Evolutionary conservation across 2,113 vertebrate genomes (phyloP), one percentile per base, ranked within the genome.

Genomic region (Chloropsis cyanopogon): DNA sequence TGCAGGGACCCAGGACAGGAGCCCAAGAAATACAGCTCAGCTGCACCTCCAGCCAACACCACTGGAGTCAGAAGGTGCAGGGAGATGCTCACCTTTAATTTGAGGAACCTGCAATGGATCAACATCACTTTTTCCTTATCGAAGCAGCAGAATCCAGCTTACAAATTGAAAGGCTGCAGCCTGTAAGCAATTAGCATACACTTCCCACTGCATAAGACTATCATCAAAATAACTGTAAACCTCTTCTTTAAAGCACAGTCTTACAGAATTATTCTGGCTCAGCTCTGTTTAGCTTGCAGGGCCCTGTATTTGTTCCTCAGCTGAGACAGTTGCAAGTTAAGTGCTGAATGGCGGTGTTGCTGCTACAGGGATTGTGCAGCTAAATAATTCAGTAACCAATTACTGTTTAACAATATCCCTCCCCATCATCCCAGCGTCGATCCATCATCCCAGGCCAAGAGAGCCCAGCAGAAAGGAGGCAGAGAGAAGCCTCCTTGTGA

Each of bases 381-480:
- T 97, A 90, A 97, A 97, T 96, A 95, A 96, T 97, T 95, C 95
- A 95, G 91, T 44, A 86, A 42, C 91, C 87, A 94, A 95, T 96
- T 95, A 91, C 95, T 94, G 82, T 82, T 93, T 77, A 96, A 96
- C 91, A 88, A 66, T 71, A 88, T 79, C 70, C 33, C 61, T 72
- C 72, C 84, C 91, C 81, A 17, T 54, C 84, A 56, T 49, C 54
- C 12, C 13, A 78, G 76, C 7, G 0, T 29, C 6, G 7, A 96
- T 91, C 46, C 24, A 4, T 64, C 52, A 77, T 29, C 33, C 41
- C 65, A 82, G 82, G 65, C 90, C 54, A 46, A 39, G 70, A 64
- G 72, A 57, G 69, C 65, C 59, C 39, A n/a, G 81, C 57, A 72
- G 46, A 91, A 53, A 53, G 41, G 53, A 79, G 69, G 12, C 50